Percentiles rank a stretch among this genome's conserved stretches.
Evolutionary conservation across 2,113 vertebrate genomes (phyloP).

Genomic region (Lepisosteus oculatus): DNA sequence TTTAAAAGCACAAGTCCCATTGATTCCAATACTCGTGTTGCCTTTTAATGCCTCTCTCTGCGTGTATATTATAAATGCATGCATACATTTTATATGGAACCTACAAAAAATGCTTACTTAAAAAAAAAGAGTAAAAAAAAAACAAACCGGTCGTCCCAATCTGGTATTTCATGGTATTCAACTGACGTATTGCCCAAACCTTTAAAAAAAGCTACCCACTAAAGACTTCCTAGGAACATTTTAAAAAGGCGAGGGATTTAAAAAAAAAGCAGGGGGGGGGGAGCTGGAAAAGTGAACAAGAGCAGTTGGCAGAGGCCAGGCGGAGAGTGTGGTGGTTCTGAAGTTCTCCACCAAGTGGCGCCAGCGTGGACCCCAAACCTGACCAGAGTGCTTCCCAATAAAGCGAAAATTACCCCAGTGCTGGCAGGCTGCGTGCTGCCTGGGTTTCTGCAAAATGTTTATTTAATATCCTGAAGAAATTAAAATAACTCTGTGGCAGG

Average conservation of each 20-base stretch:
- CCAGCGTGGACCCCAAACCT: conserved; percentile 64
- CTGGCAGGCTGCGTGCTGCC: conserved; percentile 64
- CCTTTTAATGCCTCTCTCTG: no score
- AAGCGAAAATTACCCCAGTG: conserved; percentile 50
- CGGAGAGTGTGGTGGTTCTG: conserved; percentile 84
- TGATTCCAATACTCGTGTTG: no score
- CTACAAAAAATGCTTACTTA: conserved; percentile 48
- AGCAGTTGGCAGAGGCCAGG: conserved; percentile 65
- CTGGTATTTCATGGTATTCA: conserved; percentile 43
- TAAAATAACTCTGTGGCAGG: conserved; percentile 81
- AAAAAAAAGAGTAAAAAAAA: conserved; percentile 22
- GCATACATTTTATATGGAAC: conserved; percentile 1
- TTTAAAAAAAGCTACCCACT: conserved; percentile 46
- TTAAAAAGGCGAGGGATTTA: conserved; percentile 48
- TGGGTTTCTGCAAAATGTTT: conserved; percentile 66
- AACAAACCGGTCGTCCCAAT: background rate
- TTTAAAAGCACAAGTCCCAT: no score
- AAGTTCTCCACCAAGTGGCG: conserved; percentile 83
- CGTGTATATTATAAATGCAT: background rate
- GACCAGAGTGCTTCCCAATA: conserved; percentile 40
- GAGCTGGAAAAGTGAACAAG: conserved; percentile 56
- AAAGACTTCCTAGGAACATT: conserved; percentile 65
- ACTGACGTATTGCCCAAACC: conserved; percentile 50
- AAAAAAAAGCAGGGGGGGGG: conserved; percentile 12
- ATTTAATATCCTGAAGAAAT: conserved; percentile 85